Evolutionary conservation across 2,888 invertebrate genomes (phyloP).

Genomic region (Exephanes ischioxanthus): DNA sequence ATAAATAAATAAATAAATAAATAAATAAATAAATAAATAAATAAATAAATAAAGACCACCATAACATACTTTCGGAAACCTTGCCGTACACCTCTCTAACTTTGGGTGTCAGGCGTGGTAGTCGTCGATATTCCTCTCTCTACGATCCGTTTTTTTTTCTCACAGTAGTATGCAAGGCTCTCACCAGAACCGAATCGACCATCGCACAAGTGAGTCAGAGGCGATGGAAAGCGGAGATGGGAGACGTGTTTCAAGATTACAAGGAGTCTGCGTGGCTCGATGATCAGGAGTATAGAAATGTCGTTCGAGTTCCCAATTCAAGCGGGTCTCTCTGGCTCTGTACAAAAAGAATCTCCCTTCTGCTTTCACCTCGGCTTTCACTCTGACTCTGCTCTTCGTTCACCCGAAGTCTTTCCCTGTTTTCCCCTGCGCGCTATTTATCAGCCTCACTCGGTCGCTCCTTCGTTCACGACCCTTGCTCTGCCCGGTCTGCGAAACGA

Average conservation of each 20-base stretch:
- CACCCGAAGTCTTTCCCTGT: conserved; percentile 18
- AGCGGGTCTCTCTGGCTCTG: conserved; percentile 72
- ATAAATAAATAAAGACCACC: no score
- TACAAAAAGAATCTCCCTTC: conserved; percentile 64
- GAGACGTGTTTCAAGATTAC: conserved; percentile 61
- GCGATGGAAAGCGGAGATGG: conserved; percentile 21
- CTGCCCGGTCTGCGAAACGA: conserved; percentile 48
- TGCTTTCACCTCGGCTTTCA: conserved; percentile 48
- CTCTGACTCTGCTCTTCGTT: not conserved
- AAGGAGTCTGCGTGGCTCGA: conserved; percentile 34
- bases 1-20: no score
- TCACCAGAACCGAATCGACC: conserved; percentile 6
- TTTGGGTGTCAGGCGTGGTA: not conserved
- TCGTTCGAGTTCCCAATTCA: conserved; percentile 78
- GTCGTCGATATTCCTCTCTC: not conserved
- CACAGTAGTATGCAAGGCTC: not conserved
- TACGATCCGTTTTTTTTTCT: not conserved
- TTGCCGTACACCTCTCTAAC: not conserved
- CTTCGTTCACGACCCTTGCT: conserved; percentile 66
- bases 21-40: no score
- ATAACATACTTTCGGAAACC: not conserved
- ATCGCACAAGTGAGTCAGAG: not conserved
- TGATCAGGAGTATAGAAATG: conserved; percentile 55
- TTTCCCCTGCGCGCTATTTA: conserved; percentile 29
- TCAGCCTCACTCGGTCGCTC: conserved; percentile 50